These are phyloP conservation scores for Drosophila anomalata DNA, from an alignment of 2,888 invertebrate species.

Conservation along the genomic window DNA sequence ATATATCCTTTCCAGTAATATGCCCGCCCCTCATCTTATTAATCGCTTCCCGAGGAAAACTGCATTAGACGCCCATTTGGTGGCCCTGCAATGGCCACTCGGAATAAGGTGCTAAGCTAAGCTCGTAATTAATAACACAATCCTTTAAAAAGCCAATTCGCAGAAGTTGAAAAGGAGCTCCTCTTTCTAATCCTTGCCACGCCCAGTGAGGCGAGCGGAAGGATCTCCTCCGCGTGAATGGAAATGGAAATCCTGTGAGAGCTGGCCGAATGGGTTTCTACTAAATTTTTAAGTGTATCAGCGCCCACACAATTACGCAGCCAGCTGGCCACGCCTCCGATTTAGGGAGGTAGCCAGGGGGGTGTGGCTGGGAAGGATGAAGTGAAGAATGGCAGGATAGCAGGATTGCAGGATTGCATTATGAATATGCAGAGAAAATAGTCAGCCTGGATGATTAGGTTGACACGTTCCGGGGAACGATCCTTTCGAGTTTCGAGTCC, in stretches of 20 bases:
- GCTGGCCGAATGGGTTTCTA: constrained; percentile 14
- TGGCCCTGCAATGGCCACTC: not conserved
- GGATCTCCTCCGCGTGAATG: constrained; percentile 16
- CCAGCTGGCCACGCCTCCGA: constrained; percentile 48
- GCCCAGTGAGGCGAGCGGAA: not conserved
- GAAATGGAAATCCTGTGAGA: constrained; percentile 24
- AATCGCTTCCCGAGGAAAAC: not conserved
- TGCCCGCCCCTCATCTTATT: no score
- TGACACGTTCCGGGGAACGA: constrained; percentile 66
- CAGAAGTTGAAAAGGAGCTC: not conserved
- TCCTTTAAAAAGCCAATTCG: not conserved
- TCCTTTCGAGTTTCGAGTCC: constrained; percentile 1
- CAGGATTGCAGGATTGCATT: constrained; percentile 14
- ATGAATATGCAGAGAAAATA: constrained; percentile 39
- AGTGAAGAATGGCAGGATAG: not conserved
- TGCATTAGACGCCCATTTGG: not conserved
- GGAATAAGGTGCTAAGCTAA: not conserved
- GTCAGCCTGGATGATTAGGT: constrained; percentile 57
- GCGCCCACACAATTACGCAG: constrained; percentile 70
- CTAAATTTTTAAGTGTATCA: constrained; percentile 48
- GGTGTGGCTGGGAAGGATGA: constrained; percentile 1
- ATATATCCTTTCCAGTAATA: no score
- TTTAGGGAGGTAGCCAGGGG: not conserved
- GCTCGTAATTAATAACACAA: not conserved
- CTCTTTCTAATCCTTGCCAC: not conserved